These are phyloP conservation scores for Pipra filicauda DNA, from an alignment of 2,113 vertebrate genomes.

Conservation along the genomic window DNA sequence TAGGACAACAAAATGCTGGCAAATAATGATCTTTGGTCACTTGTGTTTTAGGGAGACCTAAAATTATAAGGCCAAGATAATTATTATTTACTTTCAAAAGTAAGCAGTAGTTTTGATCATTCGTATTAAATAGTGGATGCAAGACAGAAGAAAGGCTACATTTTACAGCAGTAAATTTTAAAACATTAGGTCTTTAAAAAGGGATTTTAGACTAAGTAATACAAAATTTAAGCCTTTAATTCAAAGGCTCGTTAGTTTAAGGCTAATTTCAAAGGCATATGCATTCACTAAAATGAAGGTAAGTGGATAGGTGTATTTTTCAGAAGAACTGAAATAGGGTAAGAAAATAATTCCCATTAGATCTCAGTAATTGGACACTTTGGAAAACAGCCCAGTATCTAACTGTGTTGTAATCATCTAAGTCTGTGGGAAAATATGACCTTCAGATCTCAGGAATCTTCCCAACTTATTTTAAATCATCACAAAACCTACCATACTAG, in stretches of 20 bases:
- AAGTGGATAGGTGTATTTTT: not conserved
- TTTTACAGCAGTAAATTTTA: not conserved
- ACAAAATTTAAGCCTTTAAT: not conserved
- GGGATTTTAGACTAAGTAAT: not conserved
- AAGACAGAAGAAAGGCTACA: not conserved
- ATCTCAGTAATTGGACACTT: not conserved
- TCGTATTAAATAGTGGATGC: not conserved
- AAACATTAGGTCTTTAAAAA: not conserved
- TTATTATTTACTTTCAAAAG: not conserved
- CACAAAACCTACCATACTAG: not conserved
- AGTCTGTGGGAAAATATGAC: not conserved
- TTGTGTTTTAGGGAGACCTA: not conserved
- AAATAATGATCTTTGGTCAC: not conserved
- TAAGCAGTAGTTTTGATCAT: not conserved
- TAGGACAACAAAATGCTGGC: not conserved
- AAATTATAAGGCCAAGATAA: not conserved
- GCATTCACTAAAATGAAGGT: not conserved
- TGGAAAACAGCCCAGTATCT: not conserved
- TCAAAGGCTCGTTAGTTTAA: not conserved
- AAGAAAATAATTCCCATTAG: not conserved
- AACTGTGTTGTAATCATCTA: not conserved
- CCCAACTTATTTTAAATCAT: not conserved
- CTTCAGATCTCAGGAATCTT: not conserved
- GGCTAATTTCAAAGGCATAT: not conserved
- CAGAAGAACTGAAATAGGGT: not conserved